Conservation (phyloP, 2,888 invertebrate genomes). For the Ochropleura leucogaster region DNA sequence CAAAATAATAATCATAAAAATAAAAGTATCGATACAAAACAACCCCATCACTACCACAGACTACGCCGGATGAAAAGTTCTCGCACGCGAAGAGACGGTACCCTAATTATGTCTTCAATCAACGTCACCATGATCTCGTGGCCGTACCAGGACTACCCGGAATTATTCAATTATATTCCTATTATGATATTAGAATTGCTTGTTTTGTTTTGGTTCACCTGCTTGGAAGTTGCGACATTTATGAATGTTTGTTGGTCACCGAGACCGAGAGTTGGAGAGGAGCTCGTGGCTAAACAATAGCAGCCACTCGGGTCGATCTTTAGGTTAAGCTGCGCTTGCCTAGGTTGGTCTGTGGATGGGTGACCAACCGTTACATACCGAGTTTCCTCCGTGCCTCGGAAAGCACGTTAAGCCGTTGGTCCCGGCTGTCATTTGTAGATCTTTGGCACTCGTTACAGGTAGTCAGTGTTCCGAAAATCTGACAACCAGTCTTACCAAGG, state of each 20-base stretch:
- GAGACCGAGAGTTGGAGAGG: no score
- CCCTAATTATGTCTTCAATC: slow-evolving; percentile 61
- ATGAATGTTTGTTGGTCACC: neutral
- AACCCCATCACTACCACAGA: slow-evolving; percentile 14
- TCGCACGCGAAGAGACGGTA: slow-evolving; percentile 17
- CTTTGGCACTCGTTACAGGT: no score
- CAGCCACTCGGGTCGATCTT: no score
- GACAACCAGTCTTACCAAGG: no score
- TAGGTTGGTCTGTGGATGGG: no score
- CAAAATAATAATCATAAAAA: neutral
- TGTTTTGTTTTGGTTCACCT: slow-evolving; percentile 9
- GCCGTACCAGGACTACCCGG: neutral
- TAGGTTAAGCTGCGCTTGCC: no score
- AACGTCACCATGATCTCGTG: slow-evolving; percentile 50
- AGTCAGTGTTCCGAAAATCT: no score
- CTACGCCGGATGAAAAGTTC: slow-evolving; percentile 44
- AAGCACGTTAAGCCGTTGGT: no score
- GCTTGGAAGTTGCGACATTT: neutral
- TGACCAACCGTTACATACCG: no score
- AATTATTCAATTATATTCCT: slow-evolving; percentile 46
- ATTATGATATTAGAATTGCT: slow-evolving; percentile 7
- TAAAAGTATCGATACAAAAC: slow-evolving; percentile 36
- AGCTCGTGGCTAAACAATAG: no score
- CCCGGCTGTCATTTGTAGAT: no score
- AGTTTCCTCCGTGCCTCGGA: no score